Evolutionary conservation across 2,113 vertebrate genomes (phyloP), one percentile per base, ranked within the genome.

Genomic region (Cyprinodon tularosa): DNA sequence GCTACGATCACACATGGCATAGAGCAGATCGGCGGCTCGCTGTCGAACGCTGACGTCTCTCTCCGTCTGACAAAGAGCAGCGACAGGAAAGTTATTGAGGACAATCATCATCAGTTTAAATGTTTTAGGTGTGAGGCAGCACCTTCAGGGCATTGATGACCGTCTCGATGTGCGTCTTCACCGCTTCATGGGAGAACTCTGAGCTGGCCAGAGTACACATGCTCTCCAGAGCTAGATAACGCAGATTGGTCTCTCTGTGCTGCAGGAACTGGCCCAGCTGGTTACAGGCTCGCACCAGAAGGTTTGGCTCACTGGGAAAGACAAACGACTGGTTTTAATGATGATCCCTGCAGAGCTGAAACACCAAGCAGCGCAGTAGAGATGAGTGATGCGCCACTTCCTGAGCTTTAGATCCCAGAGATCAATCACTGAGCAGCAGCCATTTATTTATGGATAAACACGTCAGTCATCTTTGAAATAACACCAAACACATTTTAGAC

Each of bases 1-100:
- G 87, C 96, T 97, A 57, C 97, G 96, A 83, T 98, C 97, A 5
- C 97, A 98, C 97, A 98, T 98, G 89, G 97, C 97, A 0, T 98
- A 97, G 3, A 98, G 94, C 71, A 98, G 94, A 74, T 98, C 97
- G 0, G 96, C 97, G 0, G 96, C 96, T 62, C 97, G 91, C 93
- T 98, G 97, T 12, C 97, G 93, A 6, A 97, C 96, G 0, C 97
- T 98, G 72, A 98, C 97, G 0, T 97, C 97, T 72, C 97, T 91
- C 90, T 98, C 97, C 4, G 96, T 98, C 97, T 98, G 86, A 20
- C 1, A 74, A 7, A 47, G 1, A 29, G 9, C 4, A 8, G 29
- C 29, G 3, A 60, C 4, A 37, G 6, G 47, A 17, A 37, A 53
- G 15, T 20, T 20, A 57, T 3, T 57, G 50, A 11, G 37, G 40